A percentile compares a stretch with the other conserved stretches of the same genome.
phyloP scores from a whole-genome alignment of 2,797 vertebrate genomes.

The Antrozous pallidus region DNA sequence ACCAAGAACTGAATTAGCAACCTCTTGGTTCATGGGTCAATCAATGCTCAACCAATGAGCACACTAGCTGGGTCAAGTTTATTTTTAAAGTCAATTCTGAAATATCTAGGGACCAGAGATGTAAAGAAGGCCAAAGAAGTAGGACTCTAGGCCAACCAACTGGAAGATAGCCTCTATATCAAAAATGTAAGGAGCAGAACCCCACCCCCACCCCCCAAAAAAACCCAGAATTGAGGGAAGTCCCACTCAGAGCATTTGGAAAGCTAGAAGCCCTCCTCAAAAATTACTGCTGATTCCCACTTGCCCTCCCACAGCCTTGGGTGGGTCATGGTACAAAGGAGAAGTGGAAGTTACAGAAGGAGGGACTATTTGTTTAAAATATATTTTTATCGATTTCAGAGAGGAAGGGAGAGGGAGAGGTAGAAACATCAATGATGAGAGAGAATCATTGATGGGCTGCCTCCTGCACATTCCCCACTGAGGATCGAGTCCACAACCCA shows the following conservation, averaged over 20 bases:
- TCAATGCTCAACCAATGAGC: too few species aligned
- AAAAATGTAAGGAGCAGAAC: neutral
- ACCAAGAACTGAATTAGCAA: too few species aligned
- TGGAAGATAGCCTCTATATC: neutral
- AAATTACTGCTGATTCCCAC: neutral
- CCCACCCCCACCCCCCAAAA: neutral
- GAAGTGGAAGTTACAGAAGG: neutral
- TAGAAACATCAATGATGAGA: too few species aligned
- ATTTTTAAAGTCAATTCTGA: constrained; percentile 19
- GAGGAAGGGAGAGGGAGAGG: too few species aligned
- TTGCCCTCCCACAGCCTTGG: neutral
- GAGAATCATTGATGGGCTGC: too few species aligned
- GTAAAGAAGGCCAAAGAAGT: neutral
- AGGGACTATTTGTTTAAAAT: neutral
- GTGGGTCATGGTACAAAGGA: neutral
- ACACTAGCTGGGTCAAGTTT: neutral
- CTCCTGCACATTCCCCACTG: too few species aligned
- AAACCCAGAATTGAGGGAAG: neutral
- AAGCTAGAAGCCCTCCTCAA: neutral
- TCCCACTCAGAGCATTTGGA: neutral
- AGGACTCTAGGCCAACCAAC: neutral
- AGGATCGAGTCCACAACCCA: too few species aligned
- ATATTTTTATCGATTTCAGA: too few species aligned
- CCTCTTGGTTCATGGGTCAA: too few species aligned
- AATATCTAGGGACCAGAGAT: neutral